A percentile compares a stretch with the other conserved stretches of the same genome.
These are phyloP conservation scores for Dioctria rufipes DNA, from an alignment of 2,888 invertebrate species.

Conservation along the genomic window DNA sequence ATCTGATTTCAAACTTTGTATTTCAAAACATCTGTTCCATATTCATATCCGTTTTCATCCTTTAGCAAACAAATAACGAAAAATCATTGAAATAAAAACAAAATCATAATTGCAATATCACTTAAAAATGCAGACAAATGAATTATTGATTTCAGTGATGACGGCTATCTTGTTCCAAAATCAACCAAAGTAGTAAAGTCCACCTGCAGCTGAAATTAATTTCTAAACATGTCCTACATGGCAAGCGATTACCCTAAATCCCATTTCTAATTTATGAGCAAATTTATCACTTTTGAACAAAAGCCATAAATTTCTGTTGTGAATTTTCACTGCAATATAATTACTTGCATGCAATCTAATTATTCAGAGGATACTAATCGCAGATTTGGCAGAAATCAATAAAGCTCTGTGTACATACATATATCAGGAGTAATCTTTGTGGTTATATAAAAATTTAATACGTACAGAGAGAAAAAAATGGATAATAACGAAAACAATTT, in stretches of 20 bases:
- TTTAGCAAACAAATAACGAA: no score
- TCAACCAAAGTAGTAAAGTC: conserved; percentile 1
- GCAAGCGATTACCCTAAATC: conserved; percentile 12
- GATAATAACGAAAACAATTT: no score
- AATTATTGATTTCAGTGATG: background rate
- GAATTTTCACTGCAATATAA: background rate
- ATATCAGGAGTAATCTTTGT: no score
- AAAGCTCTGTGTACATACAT: background rate
- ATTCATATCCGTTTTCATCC: no score
- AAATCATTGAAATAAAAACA: no score
- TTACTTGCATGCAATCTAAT: background rate
- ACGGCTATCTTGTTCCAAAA: conserved; percentile 4
- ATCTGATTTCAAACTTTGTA: no score
- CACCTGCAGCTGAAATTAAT: conserved; percentile 19
- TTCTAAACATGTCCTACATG: background rate
- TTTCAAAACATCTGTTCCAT: no score
- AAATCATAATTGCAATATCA: conserved; percentile 6
- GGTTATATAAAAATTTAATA: no score
- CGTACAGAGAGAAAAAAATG: no score
- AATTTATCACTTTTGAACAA: conserved; percentile 21
- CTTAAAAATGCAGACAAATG: no score
- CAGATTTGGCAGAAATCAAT: conserved; percentile 8
- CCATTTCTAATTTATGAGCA: conserved; percentile 15
- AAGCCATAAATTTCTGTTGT: background rate
- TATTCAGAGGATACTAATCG: background rate